Percentiles rank a stretch among this genome's conserved stretches.
Conservation (phyloP, 1,140 invertebrate genomes). For the Neuroterus valhalla region DNA sequence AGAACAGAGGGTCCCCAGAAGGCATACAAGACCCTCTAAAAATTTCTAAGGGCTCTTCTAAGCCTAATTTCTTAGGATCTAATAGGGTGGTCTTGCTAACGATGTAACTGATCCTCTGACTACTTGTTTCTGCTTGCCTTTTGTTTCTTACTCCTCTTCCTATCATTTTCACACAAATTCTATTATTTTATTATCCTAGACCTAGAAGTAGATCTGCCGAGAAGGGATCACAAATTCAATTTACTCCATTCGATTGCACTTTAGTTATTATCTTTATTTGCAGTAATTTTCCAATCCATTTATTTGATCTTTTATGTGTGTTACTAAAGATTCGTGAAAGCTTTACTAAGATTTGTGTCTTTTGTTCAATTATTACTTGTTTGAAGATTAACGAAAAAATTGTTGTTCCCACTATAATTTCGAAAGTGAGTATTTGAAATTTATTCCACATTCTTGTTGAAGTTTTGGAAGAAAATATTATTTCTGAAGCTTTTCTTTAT, state of each 20-base stretch:
- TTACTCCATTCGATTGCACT: background rate
- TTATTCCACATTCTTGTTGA: too few relatives aligned
- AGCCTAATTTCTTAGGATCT: constrained; percentile 34
- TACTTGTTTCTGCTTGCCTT: background rate
- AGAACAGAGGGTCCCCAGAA: constrained; percentile 11
- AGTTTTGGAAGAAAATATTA: too few relatives aligned
- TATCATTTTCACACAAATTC: background rate
- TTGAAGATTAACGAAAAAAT: too few relatives aligned
- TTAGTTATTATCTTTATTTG: background rate
- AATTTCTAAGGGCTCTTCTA: constrained; percentile 58
- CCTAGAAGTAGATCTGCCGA: background rate
- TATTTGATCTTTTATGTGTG: too few relatives aligned
- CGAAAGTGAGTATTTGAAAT: too few relatives aligned
- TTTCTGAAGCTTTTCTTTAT: too few relatives aligned
- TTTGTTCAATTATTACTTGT: too few relatives aligned
- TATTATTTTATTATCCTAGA: constrained; percentile 3
- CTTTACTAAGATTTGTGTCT: too few relatives aligned
- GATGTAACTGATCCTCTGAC: background rate
- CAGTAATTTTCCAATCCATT: too few relatives aligned
- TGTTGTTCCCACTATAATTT: too few relatives aligned
- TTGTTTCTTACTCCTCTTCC: background rate
- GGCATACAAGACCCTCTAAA: constrained; percentile 10
- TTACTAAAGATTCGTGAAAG: too few relatives aligned
- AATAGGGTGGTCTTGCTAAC: constrained; percentile 4
- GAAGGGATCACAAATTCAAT: background rate